phyloP scores from a whole-genome alignment of 2,797 vertebrate species.

The Echeneis naucrates region DNA sequence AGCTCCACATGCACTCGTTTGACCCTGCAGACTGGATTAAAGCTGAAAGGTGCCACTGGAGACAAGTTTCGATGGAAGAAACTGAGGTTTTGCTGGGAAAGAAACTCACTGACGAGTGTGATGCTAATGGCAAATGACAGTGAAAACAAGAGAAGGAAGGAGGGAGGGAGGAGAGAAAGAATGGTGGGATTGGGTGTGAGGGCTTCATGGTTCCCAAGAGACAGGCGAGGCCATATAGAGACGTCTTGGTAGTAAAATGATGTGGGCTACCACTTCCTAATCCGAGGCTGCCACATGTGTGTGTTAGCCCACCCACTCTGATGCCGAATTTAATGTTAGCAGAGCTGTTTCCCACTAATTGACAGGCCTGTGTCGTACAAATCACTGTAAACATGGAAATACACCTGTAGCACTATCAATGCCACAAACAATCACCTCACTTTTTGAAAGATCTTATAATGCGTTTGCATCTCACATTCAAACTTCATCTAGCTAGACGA shows the following conservation, averaged over 20 bases:
- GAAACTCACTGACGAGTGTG: slow-evolving; percentile 58
- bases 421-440: neutral
- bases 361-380: slow-evolving; percentile 12
- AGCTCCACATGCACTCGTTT: slow-evolving; percentile 18
- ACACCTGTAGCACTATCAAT: slow-evolving; percentile 35
- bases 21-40: slow-evolving; percentile 55
- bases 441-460: slow-evolving; percentile 13
- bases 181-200: slow-evolving; percentile 60
- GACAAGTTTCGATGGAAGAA: slow-evolving; percentile 38
- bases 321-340: slow-evolving; percentile 42
- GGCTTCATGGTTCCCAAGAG: slow-evolving; percentile 75
- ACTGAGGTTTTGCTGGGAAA: slow-evolving; percentile 49
- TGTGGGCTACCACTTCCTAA: slow-evolving; percentile 93
- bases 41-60: slow-evolving; percentile 28
- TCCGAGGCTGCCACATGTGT: slow-evolving; percentile 85
- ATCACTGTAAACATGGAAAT: slow-evolving; percentile 19
- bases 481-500: slow-evolving; percentile 2
- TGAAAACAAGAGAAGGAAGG: slow-evolving; percentile 37
- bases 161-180: slow-evolving; percentile 45
- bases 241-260: slow-evolving; percentile 87
- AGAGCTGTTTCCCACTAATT: slow-evolving; percentile 55
- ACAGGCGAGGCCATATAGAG: slow-evolving; percentile 84
- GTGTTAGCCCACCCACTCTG: slow-evolving; percentile 83
- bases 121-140: slow-evolving; percentile 76
- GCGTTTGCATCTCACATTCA: slow-evolving; percentile 2